Evolutionary conservation across 2,113 vertebrate genomes (phyloP), one percentile per base, ranked within the genome.

Genomic region (Tylochromis polylepis): DNA sequence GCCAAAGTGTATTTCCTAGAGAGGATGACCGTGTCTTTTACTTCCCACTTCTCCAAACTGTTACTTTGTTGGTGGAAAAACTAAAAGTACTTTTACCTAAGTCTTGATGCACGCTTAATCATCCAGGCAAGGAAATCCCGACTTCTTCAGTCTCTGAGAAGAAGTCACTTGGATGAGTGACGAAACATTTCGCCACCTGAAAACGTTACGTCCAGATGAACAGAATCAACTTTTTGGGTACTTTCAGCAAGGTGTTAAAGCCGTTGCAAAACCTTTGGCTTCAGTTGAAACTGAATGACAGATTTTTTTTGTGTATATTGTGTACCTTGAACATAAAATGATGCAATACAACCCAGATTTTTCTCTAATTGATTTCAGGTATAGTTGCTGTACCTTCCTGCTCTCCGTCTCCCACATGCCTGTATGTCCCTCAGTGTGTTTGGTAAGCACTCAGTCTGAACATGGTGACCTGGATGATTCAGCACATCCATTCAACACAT

Each of bases 291-390:
- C 9, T 29, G 24, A 75, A 29, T 27, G 41, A 72, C 5, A 46
- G 36, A 72, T 22, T 29, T 75, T 29, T 75, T 75, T 49, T 6
- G 43, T 29, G 24, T 0, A 75, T 10, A 27, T 46, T 75, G 15
- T 75, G 4, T 22, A 16, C 11, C 2, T 1, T 49, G 41, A 46
- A 11, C 3, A 72, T 72, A 27, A 72, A 43, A 27, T 18, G 0
- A 46, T 72, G 41, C 8, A 24, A 18, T 51, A 8, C 46, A 51
- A 46, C 0, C 0, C 2, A 72, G 41, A 49, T 1, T 1, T 5
- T 46, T 72, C 9, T 27, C 38, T 0, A 46, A 4, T 3, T 46
- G 41, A 27, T 16, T 7, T 72, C 41, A 29, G 9, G 41, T 49
- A 29, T 0, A 29, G 70, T 18, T 29, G 22, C 43, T 20, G 15